Conservation (phyloP, 2,888 invertebrate genomes). For the Heliothis peltigera region DNA sequence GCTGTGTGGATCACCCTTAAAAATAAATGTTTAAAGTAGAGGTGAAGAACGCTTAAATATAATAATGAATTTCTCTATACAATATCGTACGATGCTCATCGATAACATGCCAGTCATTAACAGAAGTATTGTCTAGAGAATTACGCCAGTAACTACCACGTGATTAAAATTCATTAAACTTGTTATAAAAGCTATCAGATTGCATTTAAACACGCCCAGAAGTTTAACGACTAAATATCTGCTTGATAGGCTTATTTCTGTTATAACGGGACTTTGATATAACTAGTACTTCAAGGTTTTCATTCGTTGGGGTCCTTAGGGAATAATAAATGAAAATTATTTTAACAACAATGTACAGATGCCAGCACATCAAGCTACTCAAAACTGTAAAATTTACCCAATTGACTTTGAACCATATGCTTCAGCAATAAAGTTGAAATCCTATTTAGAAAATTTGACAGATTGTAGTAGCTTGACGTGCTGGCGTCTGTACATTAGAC, state of each 20-base stretch:
- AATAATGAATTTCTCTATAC: neutral
- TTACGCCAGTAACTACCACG: neutral
- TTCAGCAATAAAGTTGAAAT: no score
- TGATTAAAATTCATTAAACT: neutral
- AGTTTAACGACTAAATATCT: neutral
- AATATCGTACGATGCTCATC: neutral
- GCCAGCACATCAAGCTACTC: no score
- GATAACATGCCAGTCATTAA: neutral
- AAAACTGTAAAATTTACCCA: no score
- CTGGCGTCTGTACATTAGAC: no score
- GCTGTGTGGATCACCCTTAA: no score
- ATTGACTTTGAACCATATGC: no score
- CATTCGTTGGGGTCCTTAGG: neutral
- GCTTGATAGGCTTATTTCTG: neutral
- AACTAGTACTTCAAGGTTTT: neutral
- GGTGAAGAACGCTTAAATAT: no score
- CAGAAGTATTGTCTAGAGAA: constrained; percentile 8
- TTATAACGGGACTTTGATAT: neutral
- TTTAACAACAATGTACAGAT: no score
- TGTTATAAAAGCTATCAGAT: constrained; percentile 20
- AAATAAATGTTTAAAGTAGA: no score
- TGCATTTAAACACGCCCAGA: neutral
- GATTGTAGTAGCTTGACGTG: no score
- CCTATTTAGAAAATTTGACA: no score
- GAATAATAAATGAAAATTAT: no score